phyloP scores from a whole-genome alignment of 2,113 vertebrate species.

The Argyrosomus japonicus region DNA sequence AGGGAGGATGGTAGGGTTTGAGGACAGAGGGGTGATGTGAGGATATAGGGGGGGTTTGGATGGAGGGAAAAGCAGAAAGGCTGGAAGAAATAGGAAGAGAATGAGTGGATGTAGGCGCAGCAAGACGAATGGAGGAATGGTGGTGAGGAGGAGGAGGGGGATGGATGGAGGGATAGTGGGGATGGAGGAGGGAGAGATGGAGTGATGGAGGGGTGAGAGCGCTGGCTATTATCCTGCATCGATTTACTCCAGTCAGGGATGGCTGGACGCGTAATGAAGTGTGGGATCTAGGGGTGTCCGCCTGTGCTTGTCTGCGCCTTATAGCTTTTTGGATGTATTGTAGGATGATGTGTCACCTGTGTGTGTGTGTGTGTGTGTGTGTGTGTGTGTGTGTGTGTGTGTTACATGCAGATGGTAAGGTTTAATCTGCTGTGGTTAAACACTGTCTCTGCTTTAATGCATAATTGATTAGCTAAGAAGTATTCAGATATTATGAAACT shows the following conservation, averaged over 20 bases:
- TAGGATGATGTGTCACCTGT: slow-evolving; percentile 61
- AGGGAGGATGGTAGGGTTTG: slow-evolving; percentile 3
- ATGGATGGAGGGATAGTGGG: slow-evolving; percentile 23
- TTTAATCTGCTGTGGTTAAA: slow-evolving; percentile 50
- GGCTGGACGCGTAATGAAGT: slow-evolving; percentile 79
- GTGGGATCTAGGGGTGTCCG: slow-evolving; percentile 78
- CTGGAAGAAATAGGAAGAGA: not conserved
- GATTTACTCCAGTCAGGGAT: slow-evolving; percentile 81
- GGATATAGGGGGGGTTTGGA: slow-evolving; percentile 22
- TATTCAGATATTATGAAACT: not conserved
- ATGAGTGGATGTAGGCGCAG: slow-evolving; percentile 8
- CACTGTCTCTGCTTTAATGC: slow-evolving; percentile 27
- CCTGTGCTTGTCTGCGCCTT: slow-evolving; percentile 64
- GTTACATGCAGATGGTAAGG: slow-evolving; percentile 50
- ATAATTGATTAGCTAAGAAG: slow-evolving; percentile 28
- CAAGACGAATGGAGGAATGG: slow-evolving; percentile 36
- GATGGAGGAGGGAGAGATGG: slow-evolving; percentile 32
- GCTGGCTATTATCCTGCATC: slow-evolving; percentile 79
- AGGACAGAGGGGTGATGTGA: slow-evolving; percentile 17
- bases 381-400: slow-evolving; percentile 34
- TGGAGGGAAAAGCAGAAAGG: not conserved
- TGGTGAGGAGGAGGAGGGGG: slow-evolving; percentile 19
- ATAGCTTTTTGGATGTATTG: slow-evolving; percentile 67
- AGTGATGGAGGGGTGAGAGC: slow-evolving; percentile 59
- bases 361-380: slow-evolving; percentile 29